Conservation (phyloP, 2,888 invertebrate genomes). For the Cremastobaeus sp. region DNA sequence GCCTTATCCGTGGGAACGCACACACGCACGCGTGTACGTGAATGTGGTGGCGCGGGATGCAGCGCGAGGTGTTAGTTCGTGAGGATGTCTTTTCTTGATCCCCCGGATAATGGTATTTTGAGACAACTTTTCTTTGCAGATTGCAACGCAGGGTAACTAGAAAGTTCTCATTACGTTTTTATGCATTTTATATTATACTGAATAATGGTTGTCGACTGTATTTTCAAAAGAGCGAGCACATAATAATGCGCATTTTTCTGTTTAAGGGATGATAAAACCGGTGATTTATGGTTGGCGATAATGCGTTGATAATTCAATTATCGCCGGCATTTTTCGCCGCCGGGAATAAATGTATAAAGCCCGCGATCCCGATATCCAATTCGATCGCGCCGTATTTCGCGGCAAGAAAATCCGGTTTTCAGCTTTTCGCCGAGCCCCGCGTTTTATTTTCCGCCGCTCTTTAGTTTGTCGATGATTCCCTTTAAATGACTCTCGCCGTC, state of each 20-base stretch:
- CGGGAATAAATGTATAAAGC: background rate
- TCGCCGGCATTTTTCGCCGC: conserved; percentile 17
- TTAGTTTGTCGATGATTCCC: too few species aligned
- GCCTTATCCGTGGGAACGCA: conserved; percentile 15
- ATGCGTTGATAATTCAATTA: conserved; percentile 44
- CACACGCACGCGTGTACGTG: conserved; percentile 6
- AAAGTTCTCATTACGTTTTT: conserved; percentile 56
- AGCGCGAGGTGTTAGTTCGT: conserved; percentile 53
- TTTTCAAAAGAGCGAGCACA: conserved; percentile 12
- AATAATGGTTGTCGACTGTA: conserved; percentile 28
- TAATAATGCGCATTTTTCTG: conserved; percentile 12
- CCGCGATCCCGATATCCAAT: conserved; percentile 8
- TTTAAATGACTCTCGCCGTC: too few species aligned
- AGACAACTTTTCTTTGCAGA: conserved; percentile 60
- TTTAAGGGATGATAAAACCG: conserved; percentile 21
- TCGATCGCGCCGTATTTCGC: conserved; percentile 18
- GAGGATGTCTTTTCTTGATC: conserved; percentile 59
- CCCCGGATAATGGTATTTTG: conserved; percentile 60
- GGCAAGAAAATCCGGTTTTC: background rate
- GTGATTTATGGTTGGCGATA: conserved; percentile 36
- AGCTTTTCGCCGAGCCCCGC: background rate
- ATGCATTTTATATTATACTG: conserved; percentile 52
- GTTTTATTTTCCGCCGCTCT: background rate
- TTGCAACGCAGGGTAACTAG: conserved; percentile 39
- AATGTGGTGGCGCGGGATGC: conserved; percentile 2